Evolutionary conservation across 2,888 invertebrate species (phyloP).

Genomic region (Rhodophaea formosa): DNA sequence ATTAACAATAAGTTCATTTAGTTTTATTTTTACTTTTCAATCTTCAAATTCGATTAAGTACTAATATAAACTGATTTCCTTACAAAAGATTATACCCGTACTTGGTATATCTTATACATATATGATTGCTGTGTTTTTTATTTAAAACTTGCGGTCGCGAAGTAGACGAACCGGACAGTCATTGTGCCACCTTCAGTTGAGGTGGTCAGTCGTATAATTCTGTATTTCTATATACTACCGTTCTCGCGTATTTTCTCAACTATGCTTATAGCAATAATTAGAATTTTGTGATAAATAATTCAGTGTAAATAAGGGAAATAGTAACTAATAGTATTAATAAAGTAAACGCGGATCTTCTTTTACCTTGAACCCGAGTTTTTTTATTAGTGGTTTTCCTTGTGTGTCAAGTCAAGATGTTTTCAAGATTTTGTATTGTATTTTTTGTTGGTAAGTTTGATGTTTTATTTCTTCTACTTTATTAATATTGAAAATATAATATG

Average conservation of each 20-base stretch:
- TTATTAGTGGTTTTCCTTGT: conserved; percentile 57
- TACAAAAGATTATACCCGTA: too few species aligned
- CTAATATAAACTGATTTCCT: too few species aligned
- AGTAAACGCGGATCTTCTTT: conserved; percentile 26
- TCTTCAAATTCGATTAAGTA: too few species aligned
- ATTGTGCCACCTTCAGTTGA: neutral
- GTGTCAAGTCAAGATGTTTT: conserved; percentile 54
- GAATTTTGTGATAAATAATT: conserved; percentile 3
- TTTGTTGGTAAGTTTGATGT: conserved; percentile 62
- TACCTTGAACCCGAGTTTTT: conserved; percentile 50
- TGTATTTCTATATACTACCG: neutral
- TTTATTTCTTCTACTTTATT: neutral
- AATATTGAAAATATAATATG: neutral
- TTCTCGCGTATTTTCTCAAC: neutral
- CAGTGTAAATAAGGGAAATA: conserved; percentile 4
- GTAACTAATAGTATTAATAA: neutral
- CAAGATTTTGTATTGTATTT: conserved; percentile 49
- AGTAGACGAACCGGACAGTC: neutral
- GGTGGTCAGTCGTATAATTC: conserved; percentile 1
- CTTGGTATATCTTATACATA: neutral
- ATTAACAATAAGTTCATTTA: neutral
- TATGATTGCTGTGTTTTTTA: neutral
- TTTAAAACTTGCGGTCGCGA: neutral
- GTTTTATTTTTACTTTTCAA: neutral
- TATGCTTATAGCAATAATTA: conserved; percentile 5